These are phyloP conservation scores for Dreissena rostriformis DNA, from an alignment of 1,140 invertebrate genomes.

Conservation along the genomic window DNA sequence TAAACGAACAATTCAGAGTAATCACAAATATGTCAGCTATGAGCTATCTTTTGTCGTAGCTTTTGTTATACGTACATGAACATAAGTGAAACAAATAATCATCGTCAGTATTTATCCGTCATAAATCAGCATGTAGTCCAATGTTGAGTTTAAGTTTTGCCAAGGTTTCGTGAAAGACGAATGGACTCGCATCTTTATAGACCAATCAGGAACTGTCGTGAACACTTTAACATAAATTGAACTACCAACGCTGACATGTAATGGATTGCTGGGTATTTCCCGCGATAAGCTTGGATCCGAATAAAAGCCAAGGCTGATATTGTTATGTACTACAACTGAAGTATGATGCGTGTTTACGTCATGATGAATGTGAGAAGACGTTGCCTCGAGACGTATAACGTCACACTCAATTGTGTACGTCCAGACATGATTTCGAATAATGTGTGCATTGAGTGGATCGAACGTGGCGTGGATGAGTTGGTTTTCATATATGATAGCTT, in stretches of 20 bases:
- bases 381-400: constrained; percentile 8
- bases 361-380: constrained; percentile 31
- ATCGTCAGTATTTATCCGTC: not conserved
- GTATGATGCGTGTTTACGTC: constrained; percentile 8
- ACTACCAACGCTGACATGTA: constrained; percentile 14
- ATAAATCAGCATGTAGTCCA: not conserved
- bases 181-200: constrained; percentile 23
- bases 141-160: not conserved
- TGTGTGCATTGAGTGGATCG: constrained; percentile 30
- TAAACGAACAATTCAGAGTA: not conserved
- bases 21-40: not conserved
- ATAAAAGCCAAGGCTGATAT: constrained; percentile 11
- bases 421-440: constrained; percentile 29
- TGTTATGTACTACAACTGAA: not conserved
- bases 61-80: too few relatives aligned
- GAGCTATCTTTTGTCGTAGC: not conserved
- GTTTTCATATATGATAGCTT: constrained; percentile 16
- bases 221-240: constrained; percentile 35
- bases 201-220: constrained; percentile 10
- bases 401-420: constrained; percentile 37
- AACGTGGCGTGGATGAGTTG: constrained; percentile 13
- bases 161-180: constrained; percentile 14
- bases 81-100: not conserved
- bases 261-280: constrained; percentile 24
- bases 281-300: constrained; percentile 5